phyloP scores from a whole-genome alignment of 2,888 invertebrate genomes.

The Brenthis ino region DNA sequence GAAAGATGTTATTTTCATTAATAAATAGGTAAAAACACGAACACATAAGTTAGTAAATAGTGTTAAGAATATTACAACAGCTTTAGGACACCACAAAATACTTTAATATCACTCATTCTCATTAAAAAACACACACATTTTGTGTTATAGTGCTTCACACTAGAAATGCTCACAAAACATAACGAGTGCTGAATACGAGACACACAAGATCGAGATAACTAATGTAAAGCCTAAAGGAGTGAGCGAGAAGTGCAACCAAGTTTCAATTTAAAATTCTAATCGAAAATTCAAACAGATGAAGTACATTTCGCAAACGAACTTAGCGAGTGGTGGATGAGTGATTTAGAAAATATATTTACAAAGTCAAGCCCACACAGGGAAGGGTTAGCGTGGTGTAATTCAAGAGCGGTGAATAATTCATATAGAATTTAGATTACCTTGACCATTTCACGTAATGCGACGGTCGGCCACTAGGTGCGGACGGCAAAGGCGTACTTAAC shows the following conservation, averaged over 20 bases:
- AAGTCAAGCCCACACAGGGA: slow-evolving; percentile 71
- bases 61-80: not conserved
- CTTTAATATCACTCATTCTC: not conserved
- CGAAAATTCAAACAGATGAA: slow-evolving; percentile 53
- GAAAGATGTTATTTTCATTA: not conserved
- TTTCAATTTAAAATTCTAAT: slow-evolving; percentile 54
- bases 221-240: slow-evolving; percentile 39
- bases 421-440: slow-evolving; percentile 75
- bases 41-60: slow-evolving; percentile 5
- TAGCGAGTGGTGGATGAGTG: slow-evolving; percentile 60
- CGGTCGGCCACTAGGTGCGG: slow-evolving; percentile 60
- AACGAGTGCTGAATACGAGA: slow-evolving; percentile 20
- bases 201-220: slow-evolving; percentile 28
- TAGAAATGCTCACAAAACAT: slow-evolving; percentile 6
- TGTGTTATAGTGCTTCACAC: not conserved
- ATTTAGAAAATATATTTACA: slow-evolving; percentile 74
- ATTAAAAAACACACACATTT: not conserved
- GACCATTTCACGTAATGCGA: slow-evolving; percentile 79
- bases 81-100: slow-evolving; percentile 1
- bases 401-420: slow-evolving; percentile 73
- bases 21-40: slow-evolving; percentile 10
- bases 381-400: slow-evolving; percentile 75
- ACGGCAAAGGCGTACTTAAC: slow-evolving; percentile 57
- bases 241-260: slow-evolving; percentile 51
- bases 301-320: slow-evolving; percentile 47